Conservation (phyloP, 2,797 vertebrate genomes). For the Hypotaenidia okinawae region DNA sequence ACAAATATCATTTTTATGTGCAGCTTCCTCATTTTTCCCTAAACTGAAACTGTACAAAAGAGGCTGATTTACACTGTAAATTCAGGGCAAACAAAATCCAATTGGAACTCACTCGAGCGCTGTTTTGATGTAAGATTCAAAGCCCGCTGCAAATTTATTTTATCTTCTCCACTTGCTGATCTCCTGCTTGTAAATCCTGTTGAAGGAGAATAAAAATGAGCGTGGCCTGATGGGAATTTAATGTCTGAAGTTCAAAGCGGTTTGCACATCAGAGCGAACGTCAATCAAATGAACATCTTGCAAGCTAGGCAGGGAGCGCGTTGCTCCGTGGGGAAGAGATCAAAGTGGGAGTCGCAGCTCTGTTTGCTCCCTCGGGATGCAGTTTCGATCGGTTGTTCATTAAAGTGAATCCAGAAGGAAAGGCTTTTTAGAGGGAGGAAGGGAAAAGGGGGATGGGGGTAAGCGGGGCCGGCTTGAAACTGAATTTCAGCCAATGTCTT, state of each 20-base stretch:
- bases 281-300: conserved; percentile 86
- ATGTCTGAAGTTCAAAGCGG: conserved; percentile 93
- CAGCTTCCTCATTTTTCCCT: conserved; percentile 15
- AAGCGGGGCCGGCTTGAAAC: conserved; percentile 44
- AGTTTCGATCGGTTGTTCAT: conserved; percentile 82
- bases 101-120: conserved; percentile 78
- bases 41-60: conserved; percentile 57
- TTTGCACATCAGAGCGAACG: conserved; percentile 90
- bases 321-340: conserved; percentile 81
- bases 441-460: background rate
- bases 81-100: conserved; percentile 77
- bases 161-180: conserved; percentile 88
- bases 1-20: background rate
- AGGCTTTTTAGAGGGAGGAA: background rate
- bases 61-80: conserved; percentile 84
- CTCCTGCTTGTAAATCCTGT: conserved; percentile 88
- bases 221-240: conserved; percentile 90
- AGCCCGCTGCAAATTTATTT: conserved; percentile 89
- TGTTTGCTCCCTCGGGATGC: conserved; percentile 82
- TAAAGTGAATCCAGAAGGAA: conserved; percentile 81
- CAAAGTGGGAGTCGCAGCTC: conserved; percentile 86
- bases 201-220: conserved; percentile 95
- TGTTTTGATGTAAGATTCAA: conserved; percentile 92
- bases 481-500: conserved; percentile 54
- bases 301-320: conserved; percentile 77